phyloP scores from a whole-genome alignment of 2,888 invertebrate species.

The Cyrtodaria siliqua region DNA sequence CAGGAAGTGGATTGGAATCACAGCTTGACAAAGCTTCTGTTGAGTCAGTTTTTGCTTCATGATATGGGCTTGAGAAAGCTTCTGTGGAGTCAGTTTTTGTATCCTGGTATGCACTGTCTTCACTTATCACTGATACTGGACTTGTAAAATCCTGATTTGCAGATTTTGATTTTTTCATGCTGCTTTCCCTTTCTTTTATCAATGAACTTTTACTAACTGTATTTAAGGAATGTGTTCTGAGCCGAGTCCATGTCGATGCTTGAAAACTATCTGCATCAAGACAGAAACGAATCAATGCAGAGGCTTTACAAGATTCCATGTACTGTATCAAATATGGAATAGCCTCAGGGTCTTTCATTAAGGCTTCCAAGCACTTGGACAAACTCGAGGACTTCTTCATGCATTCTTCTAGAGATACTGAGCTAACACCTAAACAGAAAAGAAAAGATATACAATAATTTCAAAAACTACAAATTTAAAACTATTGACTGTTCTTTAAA shows the following conservation, averaged over 20 bases:
- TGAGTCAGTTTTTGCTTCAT: not conserved
- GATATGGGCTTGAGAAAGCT: conserved; percentile 7
- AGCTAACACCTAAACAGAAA: conserved; percentile 58
- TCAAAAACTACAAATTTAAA: no score
- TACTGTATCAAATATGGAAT: conserved; percentile 94
- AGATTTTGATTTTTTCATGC: conserved; percentile 32
- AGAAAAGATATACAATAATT: no score
- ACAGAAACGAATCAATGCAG: conserved; percentile 87
- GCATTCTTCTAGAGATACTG: conserved; percentile 46
- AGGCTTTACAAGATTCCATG: conserved; percentile 90
- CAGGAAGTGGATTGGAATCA: conserved; percentile 5
- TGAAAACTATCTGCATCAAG: conserved; percentile 87
- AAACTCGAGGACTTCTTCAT: conserved; percentile 86
- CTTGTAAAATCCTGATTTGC: conserved; percentile 53
- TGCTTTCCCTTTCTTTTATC: conserved; percentile 16
- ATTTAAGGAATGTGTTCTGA: conserved; percentile 76
- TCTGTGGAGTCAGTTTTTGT: not conserved
- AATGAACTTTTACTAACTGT: conserved; percentile 63
- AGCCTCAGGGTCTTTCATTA: conserved; percentile 92
- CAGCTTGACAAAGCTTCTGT: conserved; percentile 4
- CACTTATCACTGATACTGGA: conserved; percentile 14
- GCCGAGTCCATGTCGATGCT: conserved; percentile 79
- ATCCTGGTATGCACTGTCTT: conserved; percentile 1
- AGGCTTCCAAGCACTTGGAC: conserved; percentile 91
- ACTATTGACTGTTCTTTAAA: no score